Conservation (phyloP, 2,113 vertebrate species). For the Sardina pilchardus region DNA sequence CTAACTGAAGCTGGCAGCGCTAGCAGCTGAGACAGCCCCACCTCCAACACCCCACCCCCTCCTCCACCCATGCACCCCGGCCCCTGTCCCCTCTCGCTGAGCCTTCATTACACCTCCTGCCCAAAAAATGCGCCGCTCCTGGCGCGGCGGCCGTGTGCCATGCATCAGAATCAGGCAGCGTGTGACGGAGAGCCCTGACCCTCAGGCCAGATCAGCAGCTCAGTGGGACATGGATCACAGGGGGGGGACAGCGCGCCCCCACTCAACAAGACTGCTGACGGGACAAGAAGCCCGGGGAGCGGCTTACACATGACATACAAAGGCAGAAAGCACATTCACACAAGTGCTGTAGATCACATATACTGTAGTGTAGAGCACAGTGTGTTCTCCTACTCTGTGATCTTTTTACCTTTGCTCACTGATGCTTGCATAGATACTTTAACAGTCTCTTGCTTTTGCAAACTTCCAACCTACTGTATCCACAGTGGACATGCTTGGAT, state of each 20-base stretch:
- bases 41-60: not conserved
- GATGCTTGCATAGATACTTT: not conserved
- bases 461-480: no score
- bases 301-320: conserved; percentile 22
- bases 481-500: no score
- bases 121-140: conserved; percentile 39
- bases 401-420: not conserved
- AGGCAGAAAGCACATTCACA: not conserved
- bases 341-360: not conserved
- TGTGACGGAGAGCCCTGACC: conserved; percentile 33
- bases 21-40: not conserved
- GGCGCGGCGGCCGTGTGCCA: not conserved
- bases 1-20: not conserved
- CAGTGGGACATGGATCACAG: conserved; percentile 33
- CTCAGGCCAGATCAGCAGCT: conserved; percentile 29
- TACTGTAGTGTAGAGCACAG: not conserved
- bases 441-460: no score
- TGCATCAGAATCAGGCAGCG: conserved; percentile 34
- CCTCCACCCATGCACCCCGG: not conserved
- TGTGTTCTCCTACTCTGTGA: not conserved
- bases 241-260: not conserved
- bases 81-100: not conserved
- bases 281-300: not conserved
- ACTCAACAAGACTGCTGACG: conserved; percentile 37
- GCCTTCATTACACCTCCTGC: conserved; percentile 20